Evolutionary conservation across 2,888 invertebrate genomes (phyloP).

Genomic region (Xestia sexstrigata): DNA sequence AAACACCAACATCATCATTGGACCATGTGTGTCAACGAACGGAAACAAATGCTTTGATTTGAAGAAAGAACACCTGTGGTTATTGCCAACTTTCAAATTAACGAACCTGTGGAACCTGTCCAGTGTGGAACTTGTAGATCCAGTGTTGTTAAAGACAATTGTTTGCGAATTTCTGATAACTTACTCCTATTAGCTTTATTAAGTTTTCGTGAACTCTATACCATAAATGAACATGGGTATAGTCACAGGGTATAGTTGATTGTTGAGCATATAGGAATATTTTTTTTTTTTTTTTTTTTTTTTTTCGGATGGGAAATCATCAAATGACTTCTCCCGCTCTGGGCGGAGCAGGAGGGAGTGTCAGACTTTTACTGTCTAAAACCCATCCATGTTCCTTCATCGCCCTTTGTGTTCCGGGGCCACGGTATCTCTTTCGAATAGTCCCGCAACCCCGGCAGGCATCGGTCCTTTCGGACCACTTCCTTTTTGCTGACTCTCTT

Average conservation of each 20-base stretch:
- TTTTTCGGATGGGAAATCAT: too few species aligned
- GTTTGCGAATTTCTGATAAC: background rate
- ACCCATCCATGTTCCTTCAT: too few species aligned
- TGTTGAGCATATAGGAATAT: background rate
- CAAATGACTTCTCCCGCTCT: too few species aligned
- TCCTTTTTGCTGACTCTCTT: too few species aligned
- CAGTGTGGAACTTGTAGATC: background rate
- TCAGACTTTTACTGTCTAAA: too few species aligned
- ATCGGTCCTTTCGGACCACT: too few species aligned
- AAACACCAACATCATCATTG: conserved; percentile 7
- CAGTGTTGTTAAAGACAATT: background rate
- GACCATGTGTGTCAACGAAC: conserved; percentile 15
- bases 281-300: too few species aligned
- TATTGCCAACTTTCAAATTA: conserved; percentile 24
- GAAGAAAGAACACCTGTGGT: conserved; percentile 2
- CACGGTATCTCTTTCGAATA: too few species aligned
- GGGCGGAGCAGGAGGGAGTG: too few species aligned
- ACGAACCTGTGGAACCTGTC: conserved; percentile 9
- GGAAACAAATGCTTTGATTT: conserved; percentile 1
- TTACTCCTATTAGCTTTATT: background rate
- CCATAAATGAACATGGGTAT: background rate
- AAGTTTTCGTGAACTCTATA: background rate
- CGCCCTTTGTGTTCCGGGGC: too few species aligned
- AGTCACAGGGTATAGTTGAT: background rate
- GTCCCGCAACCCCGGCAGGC: too few species aligned